Evolutionary conservation across 2,888 invertebrate genomes (phyloP), one percentile per base, ranked within the genome.

Genomic region (Petrophora chlorosata): DNA sequence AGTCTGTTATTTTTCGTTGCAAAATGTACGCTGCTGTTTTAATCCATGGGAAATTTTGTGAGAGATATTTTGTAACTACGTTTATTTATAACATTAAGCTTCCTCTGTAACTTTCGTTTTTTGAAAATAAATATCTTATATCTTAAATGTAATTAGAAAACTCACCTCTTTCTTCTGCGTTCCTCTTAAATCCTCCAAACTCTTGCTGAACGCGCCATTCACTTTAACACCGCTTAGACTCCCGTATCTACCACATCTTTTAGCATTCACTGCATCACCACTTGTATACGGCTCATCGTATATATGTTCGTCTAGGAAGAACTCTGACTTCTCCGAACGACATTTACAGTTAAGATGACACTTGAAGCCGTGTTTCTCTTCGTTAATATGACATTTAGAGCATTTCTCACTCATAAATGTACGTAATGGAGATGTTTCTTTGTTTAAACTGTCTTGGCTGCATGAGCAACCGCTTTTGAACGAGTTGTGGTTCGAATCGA

Each of bases 201-300:
- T 87, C 43, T 75, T 77, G 45, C 84, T 80, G 2, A 61, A 29
- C 0, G 30, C 61, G 35, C 40, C 55, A 1, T 65, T 63, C 9
- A 53, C 44, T 36, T 75, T 79, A 54, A 74, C 63, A 9, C 56
- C 61, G 33, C 82, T 84, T 25, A 89, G 42, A 0, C 77, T 77
- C 7, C 86, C 84, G 39, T 87, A 86, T 3, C 59, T 65, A 5
- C 40, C 51, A 30, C 54, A 50, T 5, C 15, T 51, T 33, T 56
- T n/a, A n/a, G n/a, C n/a, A n/a, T n/a, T 58, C 36, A 45, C 59
- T 13, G 36, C 60, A 12, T 40, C 57, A 28, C 63, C 62, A 51
- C 49, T 49, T 1, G 64, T 75, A 67, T 84, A 92, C 0, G 94
- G 94, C 59, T 92, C 92, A 56, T 93, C 93, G 66, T 94, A 94